phyloP scores from a whole-genome alignment of 2,888 invertebrate genomes.

The Cheilosia pagana region DNA sequence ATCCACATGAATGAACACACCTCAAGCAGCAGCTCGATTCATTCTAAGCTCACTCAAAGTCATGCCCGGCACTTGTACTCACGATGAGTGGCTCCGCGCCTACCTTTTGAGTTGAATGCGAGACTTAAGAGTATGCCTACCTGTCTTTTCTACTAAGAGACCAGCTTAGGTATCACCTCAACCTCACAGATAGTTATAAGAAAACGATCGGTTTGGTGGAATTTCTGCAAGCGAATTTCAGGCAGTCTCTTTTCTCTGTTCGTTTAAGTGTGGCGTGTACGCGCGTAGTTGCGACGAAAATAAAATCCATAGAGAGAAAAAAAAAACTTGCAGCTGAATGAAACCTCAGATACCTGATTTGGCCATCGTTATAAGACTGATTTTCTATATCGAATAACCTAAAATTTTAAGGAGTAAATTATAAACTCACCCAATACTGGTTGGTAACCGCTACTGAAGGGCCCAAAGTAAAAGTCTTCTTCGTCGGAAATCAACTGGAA shows the following conservation, averaged over 20 bases:
- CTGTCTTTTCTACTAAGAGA: constrained; percentile 38
- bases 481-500: constrained; percentile 31
- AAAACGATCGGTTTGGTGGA: constrained; percentile 34
- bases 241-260: constrained; percentile 67
- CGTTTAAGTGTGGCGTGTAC: constrained; percentile 52
- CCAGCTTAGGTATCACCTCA: not conserved
- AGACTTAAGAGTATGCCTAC: constrained; percentile 23
- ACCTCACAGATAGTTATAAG: constrained; percentile 19
- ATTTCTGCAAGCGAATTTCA: constrained; percentile 57
- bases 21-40: constrained; percentile 34
- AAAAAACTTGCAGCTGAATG: constrained; percentile 43
- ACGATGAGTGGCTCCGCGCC: constrained; percentile 32
- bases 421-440: not conserved
- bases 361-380: constrained; percentile 59
- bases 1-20: constrained; percentile 17
- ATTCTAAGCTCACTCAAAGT: constrained; percentile 39
- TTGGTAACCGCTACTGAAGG: constrained; percentile 36
- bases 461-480: constrained; percentile 66
- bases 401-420: constrained; percentile 10
- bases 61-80: not conserved
- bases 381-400: constrained; percentile 26
- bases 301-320: constrained; percentile 21
- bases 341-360: constrained; percentile 56
- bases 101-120: constrained; percentile 44
- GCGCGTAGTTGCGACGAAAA: constrained; percentile 34